phyloP scores from a whole-genome alignment of 2,888 invertebrate genomes.

The Brenthis daphne region DNA sequence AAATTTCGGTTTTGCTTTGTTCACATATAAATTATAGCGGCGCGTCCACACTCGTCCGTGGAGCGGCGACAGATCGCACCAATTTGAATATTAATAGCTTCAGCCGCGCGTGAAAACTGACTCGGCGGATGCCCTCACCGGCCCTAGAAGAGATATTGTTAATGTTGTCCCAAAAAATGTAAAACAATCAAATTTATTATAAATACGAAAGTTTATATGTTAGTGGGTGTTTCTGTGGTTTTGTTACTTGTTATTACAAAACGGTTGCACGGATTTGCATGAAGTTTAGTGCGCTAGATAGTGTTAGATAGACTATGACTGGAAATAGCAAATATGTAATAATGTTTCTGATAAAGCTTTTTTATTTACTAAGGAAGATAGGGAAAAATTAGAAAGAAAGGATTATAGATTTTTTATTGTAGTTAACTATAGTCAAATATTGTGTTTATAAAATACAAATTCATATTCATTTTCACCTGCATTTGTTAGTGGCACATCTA shows the following conservation, averaged over 20 bases:
- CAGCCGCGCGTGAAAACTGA: slow-evolving; percentile 77
- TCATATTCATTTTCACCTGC: neutral
- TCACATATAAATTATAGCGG: slow-evolving; percentile 66
- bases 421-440: neutral
- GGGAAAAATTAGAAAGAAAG: too few relatives aligned
- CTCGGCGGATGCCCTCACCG: slow-evolving; percentile 51
- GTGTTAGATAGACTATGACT: too few relatives aligned
- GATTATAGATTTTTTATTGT: neutral
- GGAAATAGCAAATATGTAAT: too few relatives aligned
- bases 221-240: too few relatives aligned
- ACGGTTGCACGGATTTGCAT: too few relatives aligned
- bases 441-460: neutral
- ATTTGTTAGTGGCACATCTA: slow-evolving; percentile 34
- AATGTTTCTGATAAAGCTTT: too few relatives aligned
- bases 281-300: too few relatives aligned
- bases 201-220: too few relatives aligned
- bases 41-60: slow-evolving; percentile 55
- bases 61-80: slow-evolving; percentile 76
- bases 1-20: slow-evolving; percentile 52
- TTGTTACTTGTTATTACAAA: too few relatives aligned
- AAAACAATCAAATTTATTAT: too few relatives aligned
- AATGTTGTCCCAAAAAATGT: neutral
- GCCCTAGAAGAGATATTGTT: slow-evolving; percentile 29
- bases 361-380: too few relatives aligned
- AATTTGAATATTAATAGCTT: slow-evolving; percentile 80